Conservation (phyloP, 2,888 invertebrate species). For the Drosophila niveifrons region DNA sequence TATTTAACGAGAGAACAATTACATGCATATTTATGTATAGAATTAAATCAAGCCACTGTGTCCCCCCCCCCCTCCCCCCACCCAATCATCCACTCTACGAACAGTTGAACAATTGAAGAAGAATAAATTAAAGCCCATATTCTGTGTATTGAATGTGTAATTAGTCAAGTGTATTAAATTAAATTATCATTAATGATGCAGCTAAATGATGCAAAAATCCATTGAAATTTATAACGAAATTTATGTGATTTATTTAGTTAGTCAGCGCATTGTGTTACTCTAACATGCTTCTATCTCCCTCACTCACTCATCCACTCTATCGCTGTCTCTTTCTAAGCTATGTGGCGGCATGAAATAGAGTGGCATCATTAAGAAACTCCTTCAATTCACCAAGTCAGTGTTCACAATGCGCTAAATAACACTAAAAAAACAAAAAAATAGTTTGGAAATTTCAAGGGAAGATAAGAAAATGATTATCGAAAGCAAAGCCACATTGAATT, state of each 20-base stretch:
- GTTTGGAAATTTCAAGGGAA: constrained; percentile 7
- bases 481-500: constrained; percentile 50
- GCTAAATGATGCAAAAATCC: constrained; percentile 2
- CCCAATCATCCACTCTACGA: neutral
- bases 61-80: neutral
- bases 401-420: constrained; percentile 35
- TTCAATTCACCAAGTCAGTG: neutral
- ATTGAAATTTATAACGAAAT: neutral
- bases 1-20: neutral
- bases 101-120: neutral
- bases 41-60: neutral
- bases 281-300: neutral
- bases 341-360: neutral
- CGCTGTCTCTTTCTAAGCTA: constrained; percentile 2
- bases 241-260: constrained; percentile 44
- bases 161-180: constrained; percentile 21
- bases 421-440: neutral
- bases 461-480: neutral
- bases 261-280: constrained; percentile 38
- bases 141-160: constrained; percentile 32
- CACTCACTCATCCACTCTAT: neutral
- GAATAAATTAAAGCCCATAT: constrained; percentile 9
- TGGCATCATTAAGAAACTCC: constrained; percentile 1
- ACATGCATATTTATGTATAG: neutral
- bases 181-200: constrained; percentile 22